These are phyloP conservation scores for Remorina albescens DNA, from an alignment of 2,797 vertebrate species.

Conservation along the genomic window DNA sequence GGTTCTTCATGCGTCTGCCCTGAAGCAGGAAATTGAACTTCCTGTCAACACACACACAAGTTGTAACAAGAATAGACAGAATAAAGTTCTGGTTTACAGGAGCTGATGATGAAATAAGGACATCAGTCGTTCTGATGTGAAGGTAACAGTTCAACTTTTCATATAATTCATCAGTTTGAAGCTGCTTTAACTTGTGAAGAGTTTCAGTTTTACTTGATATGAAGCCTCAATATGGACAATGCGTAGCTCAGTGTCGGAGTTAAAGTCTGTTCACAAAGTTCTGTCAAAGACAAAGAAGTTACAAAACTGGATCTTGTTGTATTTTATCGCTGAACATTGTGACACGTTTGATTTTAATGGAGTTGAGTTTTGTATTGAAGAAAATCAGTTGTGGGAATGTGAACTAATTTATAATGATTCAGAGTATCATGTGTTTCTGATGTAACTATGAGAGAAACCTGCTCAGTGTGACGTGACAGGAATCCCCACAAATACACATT, in stretches of 20 bases:
- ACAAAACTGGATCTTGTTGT: no score
- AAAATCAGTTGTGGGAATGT: conserved; percentile 14
- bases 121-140: conserved; percentile 17
- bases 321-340: not conserved
- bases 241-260: not conserved
- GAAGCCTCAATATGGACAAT: not conserved
- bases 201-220: not conserved
- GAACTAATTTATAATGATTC: not conserved
- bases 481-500: conserved; percentile 33
- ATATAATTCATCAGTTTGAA: conserved; percentile 4
- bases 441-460: not conserved
- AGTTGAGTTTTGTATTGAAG: conserved; percentile 5
- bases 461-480: conserved; percentile 4
- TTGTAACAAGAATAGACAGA: conserved; percentile 34
- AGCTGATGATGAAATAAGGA: conserved; percentile 30
- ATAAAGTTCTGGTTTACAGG: conserved; percentile 9
- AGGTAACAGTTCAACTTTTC: conserved; percentile 52
- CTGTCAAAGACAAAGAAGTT: not conserved
- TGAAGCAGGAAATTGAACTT: conserved; percentile 79
- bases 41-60: conserved; percentile 58
- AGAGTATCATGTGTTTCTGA: conserved; percentile 5
- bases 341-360: not conserved
- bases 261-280: not conserved
- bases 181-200: not conserved
- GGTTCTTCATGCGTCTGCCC: conserved; percentile 26